Conservation (phyloP, 2,888 invertebrate species). For the Drosophila anomelani region DNA sequence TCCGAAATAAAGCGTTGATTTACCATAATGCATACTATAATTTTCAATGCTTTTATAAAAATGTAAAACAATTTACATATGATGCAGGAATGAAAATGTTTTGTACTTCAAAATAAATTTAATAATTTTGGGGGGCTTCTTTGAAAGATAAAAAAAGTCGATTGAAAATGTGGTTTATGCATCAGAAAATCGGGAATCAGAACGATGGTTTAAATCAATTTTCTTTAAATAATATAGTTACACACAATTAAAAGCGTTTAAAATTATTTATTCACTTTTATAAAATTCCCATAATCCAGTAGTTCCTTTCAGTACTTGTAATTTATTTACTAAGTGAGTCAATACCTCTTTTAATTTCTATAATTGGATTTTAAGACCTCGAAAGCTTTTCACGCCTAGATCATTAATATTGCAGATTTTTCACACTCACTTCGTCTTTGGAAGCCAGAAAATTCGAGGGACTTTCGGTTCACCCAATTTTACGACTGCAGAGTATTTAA, state of each 20-base stretch:
- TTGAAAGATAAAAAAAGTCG: too few species aligned
- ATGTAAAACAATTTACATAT: too few species aligned
- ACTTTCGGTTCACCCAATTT: slow-evolving; percentile 47
- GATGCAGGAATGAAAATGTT: too few species aligned
- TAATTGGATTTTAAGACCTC: neutral
- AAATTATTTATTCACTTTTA: neutral
- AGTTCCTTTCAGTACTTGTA: neutral
- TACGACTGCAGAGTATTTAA: slow-evolving; percentile 50
- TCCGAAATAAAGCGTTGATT: neutral
- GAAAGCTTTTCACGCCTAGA: neutral
- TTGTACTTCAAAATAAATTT: too few species aligned
- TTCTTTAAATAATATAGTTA: too few species aligned
- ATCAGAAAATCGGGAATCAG: neutral
- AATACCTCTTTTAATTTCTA: neutral
- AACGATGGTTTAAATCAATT: too few species aligned
- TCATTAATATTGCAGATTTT: slow-evolving; percentile 15
- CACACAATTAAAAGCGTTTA: too few species aligned
- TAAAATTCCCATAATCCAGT: neutral
- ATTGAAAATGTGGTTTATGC: neutral
- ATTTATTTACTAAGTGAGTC: neutral
- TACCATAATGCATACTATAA: too few species aligned
- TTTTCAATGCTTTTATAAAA: neutral
- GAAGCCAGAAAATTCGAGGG: slow-evolving; percentile 9
- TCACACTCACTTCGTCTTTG: slow-evolving; percentile 5
- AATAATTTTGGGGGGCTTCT: too few species aligned